A percentile compares a stretch with the other conserved stretches of the same genome.
Conservation (phyloP, 2,797 vertebrate species). For the Pyrrhura leucotis region DNA sequence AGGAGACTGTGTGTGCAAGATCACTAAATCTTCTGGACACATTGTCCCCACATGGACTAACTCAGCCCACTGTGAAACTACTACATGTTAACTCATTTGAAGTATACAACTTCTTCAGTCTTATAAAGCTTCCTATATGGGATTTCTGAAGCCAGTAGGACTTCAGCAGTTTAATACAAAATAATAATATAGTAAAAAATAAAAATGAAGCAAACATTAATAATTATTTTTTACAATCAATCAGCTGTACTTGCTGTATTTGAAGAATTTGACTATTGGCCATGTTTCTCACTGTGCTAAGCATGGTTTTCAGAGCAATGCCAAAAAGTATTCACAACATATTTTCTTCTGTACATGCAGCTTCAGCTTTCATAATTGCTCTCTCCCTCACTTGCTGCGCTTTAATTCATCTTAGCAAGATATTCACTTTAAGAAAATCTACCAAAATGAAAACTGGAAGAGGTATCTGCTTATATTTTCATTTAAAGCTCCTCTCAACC, state of each 20-base stretch:
- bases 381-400: background rate
- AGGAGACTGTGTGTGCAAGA: background rate
- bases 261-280: background rate
- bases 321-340: background rate
- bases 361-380: background rate
- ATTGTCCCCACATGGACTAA: background rate
- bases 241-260: background rate
- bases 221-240: background rate
- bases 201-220: background rate
- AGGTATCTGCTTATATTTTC: background rate
- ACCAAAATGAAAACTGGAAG: background rate
- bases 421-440: background rate
- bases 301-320: background rate
- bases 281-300: background rate
- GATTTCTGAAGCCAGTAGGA: background rate
- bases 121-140: background rate
- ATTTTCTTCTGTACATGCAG: background rate
- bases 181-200: background rate
- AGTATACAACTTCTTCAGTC: background rate
- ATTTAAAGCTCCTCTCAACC: background rate
- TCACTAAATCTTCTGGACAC: background rate
- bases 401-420: background rate
- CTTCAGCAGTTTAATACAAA: background rate
- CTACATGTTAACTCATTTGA: background rate
- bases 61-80: background rate